phyloP scores from a whole-genome alignment of 2,797 vertebrate species.

The Scolopax rusticola region DNA sequence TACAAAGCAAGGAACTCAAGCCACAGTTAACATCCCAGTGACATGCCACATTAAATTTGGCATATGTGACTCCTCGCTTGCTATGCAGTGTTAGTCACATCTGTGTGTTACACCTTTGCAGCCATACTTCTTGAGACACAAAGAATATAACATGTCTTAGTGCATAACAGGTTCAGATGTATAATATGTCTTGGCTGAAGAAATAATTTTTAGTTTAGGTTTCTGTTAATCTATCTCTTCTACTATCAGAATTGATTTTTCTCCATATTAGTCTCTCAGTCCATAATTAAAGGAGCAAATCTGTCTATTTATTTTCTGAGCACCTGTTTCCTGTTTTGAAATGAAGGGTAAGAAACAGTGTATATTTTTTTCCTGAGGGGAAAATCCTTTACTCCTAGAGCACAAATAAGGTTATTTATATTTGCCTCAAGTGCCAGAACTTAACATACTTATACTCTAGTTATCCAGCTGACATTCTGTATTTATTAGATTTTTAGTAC shows the following conservation, averaged over 20 bases:
- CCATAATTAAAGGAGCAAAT: background rate
- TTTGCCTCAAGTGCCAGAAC: conserved; percentile 57
- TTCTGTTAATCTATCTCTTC: background rate
- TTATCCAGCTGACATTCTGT: conserved; percentile 57
- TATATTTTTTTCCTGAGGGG: background rate
- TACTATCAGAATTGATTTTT: background rate
- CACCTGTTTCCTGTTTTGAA: conserved; percentile 38
- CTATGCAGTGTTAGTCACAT: background rate
- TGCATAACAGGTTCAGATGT: background rate
- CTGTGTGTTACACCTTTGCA: background rate
- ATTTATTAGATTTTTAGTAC: conserved; percentile 66
- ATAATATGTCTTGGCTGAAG: background rate
- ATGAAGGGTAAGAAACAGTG: background rate
- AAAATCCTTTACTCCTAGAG: conserved; percentile 50
- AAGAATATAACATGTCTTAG: background rate
- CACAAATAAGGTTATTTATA: conserved; percentile 52
- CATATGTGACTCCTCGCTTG: background rate
- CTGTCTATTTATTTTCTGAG: background rate
- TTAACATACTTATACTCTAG: conserved; percentile 50
- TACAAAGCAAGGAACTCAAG: background rate
- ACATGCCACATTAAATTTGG: background rate
- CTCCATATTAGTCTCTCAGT: background rate
- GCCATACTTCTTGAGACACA: background rate
- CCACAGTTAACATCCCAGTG: background rate
- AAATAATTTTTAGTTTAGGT: background rate